These are phyloP conservation scores for Lasioglossum villosulum DNA, from an alignment of 2,888 invertebrate species.

Conservation along the genomic window DNA sequence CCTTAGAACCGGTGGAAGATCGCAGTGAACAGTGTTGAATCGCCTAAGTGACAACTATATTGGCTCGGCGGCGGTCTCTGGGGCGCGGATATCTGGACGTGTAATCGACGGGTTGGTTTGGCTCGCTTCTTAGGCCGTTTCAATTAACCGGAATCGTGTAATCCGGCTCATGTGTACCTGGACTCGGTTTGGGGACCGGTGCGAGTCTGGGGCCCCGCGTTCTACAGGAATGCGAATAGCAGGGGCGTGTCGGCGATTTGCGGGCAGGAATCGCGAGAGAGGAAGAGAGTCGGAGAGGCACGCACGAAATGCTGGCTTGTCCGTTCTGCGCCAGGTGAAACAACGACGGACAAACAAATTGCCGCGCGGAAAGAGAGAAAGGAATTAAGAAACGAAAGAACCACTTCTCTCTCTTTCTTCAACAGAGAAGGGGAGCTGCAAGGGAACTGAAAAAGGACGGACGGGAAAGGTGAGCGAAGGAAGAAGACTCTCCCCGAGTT, in stretches of 20 bases:
- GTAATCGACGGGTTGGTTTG: constrained; percentile 57
- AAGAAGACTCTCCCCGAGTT: constrained; percentile 65
- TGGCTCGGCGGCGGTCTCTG: neutral
- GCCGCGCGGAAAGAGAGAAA: constrained; percentile 23
- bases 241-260: constrained; percentile 75
- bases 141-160: constrained; percentile 77
- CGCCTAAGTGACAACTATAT: constrained; percentile 56
- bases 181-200: constrained; percentile 51
- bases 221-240: constrained; percentile 76
- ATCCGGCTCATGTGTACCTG: constrained; percentile 65
- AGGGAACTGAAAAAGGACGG: constrained; percentile 33
- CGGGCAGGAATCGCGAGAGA: constrained; percentile 67
- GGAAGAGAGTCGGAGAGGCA: constrained; percentile 34
- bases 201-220: constrained; percentile 59
- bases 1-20: neutral
- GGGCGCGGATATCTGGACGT: constrained; percentile 52
- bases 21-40: neutral
- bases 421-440: neutral
- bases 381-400: constrained; percentile 25
- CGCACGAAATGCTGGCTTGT: neutral
- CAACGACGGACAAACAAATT: constrained; percentile 48
- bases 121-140: constrained; percentile 67
- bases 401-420: neutral
- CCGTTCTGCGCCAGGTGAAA: constrained; percentile 31
- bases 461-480: constrained; percentile 13